Conservation (phyloP, 2,888 invertebrate genomes). For the Drosophila mettleri region DNA sequence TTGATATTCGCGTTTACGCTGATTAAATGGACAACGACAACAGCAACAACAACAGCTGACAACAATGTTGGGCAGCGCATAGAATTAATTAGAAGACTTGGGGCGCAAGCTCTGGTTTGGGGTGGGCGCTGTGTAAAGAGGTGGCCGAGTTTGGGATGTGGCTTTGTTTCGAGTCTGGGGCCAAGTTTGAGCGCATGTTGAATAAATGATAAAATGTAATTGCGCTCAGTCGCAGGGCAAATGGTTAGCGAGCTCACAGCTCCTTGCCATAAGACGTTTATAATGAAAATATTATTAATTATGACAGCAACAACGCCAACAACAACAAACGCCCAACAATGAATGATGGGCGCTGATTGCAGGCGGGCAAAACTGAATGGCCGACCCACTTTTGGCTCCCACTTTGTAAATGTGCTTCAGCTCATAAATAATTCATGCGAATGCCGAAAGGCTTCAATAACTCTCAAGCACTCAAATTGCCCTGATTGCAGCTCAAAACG, state of each 20-base stretch:
- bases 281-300: constrained; percentile 82
- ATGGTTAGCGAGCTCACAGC: constrained; percentile 32
- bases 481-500: constrained; percentile 76
- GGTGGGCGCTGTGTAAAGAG: neutral
- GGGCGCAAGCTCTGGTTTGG: constrained; percentile 24
- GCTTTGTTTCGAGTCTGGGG: constrained; percentile 29
- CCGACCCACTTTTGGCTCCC: constrained; percentile 4
- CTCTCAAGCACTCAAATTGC: constrained; percentile 40
- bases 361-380: constrained; percentile 6
- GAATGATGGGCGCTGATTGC: constrained; percentile 75
- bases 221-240: constrained; percentile 59
- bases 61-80: constrained; percentile 48
- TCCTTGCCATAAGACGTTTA: constrained; percentile 72
- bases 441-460: constrained; percentile 68
- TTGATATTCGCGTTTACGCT: constrained; percentile 81
- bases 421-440: constrained; percentile 74
- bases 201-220: constrained; percentile 81
- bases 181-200: constrained; percentile 67
- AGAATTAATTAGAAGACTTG: constrained; percentile 75
- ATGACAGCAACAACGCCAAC: constrained; percentile 64
- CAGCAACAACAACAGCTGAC: constrained; percentile 37
- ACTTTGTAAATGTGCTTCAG: constrained; percentile 38
- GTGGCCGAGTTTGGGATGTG: neutral
- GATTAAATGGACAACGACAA: constrained; percentile 72
- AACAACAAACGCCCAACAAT: constrained; percentile 48